Base-by-base conservation (phyloP, 2,888 invertebrate genomes). In the Dorcus parallelipipedus region DNA sequence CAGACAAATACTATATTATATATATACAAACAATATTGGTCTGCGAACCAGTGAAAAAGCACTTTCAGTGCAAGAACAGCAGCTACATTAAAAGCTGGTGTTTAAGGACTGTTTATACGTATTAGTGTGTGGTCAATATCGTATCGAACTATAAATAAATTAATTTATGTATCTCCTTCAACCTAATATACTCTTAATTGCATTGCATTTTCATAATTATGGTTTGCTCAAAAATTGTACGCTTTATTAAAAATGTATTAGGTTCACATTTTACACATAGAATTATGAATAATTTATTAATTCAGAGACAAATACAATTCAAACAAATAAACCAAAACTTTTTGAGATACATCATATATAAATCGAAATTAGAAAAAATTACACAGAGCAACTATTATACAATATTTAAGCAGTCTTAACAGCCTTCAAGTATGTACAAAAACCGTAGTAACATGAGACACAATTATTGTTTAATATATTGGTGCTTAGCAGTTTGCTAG, bases 321-420 rank as follows among this genome's bases (percentile, higher is more conserved):
- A 14, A 14, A 14, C 1, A 14, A 14, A 20, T 20, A 20, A 20
- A 3, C 20, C 20, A 20, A 20, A 20, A 20, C 3, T 20, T 20
- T 3, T 2, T 3, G 20, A 20, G 20, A 20, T 20, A 20, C 20
- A 20, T 20, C 3, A 4, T 33, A 33, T 4, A 33, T 33, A 33
- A 33, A 33, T 5, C 26, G 7, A 33, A 33, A 33, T 33, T 4
- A 33, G 14, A 14, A 14, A 14, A 14, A 14, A 14, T 14, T 33
- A 33, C 6, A 33, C 26, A 33, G 26, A 5, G 26, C 20, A 20
- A 20, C 43, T 41, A 49, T 54, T 50, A 57, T 52, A 63, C 65
- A 67, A 62, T 61, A 63, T 63, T 66, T 64, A 67, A 69, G 70
- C 69, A 69, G 67, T 70, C 68, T 70, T 67, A 68, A 67, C 68